Evolutionary conservation across 2,888 invertebrate genomes (phyloP), one percentile per base, ranked within the genome.

Genomic region (Phytoseiulus persimilis): DNA sequence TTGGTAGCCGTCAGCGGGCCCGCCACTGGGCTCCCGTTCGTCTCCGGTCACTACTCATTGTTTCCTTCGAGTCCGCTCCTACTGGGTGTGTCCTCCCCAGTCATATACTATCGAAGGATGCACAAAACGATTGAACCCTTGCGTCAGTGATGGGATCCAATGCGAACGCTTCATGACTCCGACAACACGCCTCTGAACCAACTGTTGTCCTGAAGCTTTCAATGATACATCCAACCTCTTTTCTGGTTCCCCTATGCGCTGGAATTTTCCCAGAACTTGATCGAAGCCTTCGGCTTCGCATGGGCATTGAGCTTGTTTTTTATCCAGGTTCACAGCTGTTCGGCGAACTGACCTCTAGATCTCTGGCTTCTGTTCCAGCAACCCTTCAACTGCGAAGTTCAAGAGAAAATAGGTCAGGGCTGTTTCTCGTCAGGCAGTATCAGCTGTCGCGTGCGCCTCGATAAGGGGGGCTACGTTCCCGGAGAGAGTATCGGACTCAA

Each of bases 391-490:
- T 96, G 97, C 93, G 97, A 96, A 93, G 95, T 97, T 91, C 97
- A 97, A 92, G 97, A 97, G 93, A 95, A 95, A 92, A 94, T 97
- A 91, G 97, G 97, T 90, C 90, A 90, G 18, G 95, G 95, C 83
- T 97, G 97, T 92, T 95, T 97, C 91, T 96, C 96, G 91, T 95
- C 96, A 87, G 98, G 98, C 89, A 95, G 95, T 14, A 96, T 98
- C 89, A 94, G 95, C 90, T 97, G 97, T 92, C 94, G 95, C 92
- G 96, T 98, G 91, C 94, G 96, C 91, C 94, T 98, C 91, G 97
- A 97, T 93, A 95, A 97, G 92, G 96, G 97, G 90, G 98, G 98
- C 32, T 98, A 97, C 93, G 97, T 98, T 90, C 97, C 98, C 28
- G 98, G 98, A 2, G 97, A 98, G 93, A 96, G 96, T 92, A 96